Percentiles rank a stretch among this genome's conserved stretches.
Conservation (phyloP, 2,888 invertebrate genomes). For the Agelastica alni region DNA sequence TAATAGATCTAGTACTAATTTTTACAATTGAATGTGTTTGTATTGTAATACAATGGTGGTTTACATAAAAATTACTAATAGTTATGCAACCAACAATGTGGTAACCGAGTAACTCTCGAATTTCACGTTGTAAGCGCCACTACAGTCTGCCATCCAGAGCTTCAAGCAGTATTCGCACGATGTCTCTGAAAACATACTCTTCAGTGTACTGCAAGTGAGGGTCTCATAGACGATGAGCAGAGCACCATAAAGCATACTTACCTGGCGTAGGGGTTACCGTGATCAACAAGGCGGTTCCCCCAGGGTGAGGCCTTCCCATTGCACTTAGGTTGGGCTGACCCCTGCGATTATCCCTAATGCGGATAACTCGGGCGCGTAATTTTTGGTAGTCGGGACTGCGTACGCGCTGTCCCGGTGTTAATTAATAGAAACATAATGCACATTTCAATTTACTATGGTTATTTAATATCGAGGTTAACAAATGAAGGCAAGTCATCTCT, state of each 20-base stretch:
- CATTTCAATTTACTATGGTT: too few species aligned
- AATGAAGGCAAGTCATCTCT: too few species aligned
- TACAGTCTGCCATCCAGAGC: too few species aligned
- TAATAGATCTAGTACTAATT: too few species aligned
- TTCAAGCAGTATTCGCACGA: too few species aligned
- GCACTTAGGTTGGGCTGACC: slow-evolving; percentile 74
- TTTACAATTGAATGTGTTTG: too few species aligned
- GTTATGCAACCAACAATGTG: too few species aligned
- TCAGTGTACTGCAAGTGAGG: neutral
- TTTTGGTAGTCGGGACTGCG: slow-evolving; percentile 70
- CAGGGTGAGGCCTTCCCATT: slow-evolving; percentile 72
- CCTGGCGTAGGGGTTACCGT: slow-evolving; percentile 56
- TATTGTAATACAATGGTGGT: too few species aligned
- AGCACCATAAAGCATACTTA: slow-evolving; percentile 41
- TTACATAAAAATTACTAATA: too few species aligned
- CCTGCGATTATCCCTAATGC: slow-evolving; percentile 75
- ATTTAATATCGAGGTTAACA: too few species aligned
- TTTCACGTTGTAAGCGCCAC: too few species aligned
- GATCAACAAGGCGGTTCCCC: slow-evolving; percentile 72
- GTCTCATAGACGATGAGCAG: neutral
- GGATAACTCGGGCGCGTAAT: slow-evolving; percentile 72
- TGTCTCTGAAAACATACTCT: neutral
- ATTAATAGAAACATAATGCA: slow-evolving; percentile 32
- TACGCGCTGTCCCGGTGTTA: slow-evolving; percentile 61
- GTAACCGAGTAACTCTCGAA: too few species aligned